Evolutionary conservation across 2,888 invertebrate species (phyloP), one percentile per base, ranked within the genome.

Genomic region (Drosophila algonquin): DNA sequence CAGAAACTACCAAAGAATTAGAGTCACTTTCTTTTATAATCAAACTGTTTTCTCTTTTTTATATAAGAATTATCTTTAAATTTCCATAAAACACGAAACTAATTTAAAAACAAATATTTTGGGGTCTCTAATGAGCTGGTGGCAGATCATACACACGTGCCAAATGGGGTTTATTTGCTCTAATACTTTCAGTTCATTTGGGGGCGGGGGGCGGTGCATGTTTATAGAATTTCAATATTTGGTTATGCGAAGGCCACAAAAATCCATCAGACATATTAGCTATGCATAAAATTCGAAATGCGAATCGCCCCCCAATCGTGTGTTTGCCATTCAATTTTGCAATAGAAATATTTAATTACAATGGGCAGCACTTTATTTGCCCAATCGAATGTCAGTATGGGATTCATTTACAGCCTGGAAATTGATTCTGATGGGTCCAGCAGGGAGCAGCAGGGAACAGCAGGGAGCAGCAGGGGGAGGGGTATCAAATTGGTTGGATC

Each of bases 291-390:
- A 50, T 44, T 50, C 35, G 46, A 5, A 27, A 30, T 21, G 1
- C 21, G 27, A n/a, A n/a, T n/a, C 9, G 18, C 44, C 45, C 32
- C n/a, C 46, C 44, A 50, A 27, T 18, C 46, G 10, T 68, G 10
- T 68, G 55, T 71, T 75, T 73, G 61, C 58, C 52, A 51, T 85
- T 71, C 68, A 75, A 85, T 80, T 88, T 69, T 32, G 51, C 60
- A 54, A 73, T 75, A 63, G 69, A 75, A 84, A 77, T 83, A 87
- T 84, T 81, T 87, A 87, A 84, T 84, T 81, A 74, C 69, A 84
- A 84, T 73, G 60, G 72, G 45, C 64, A 57, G 45, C 64, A 57
- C 58, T 58, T 32, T 85, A 75, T 82, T 82, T 81, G 63, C 75
- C 69, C 69, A 82, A 75, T 77, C 65, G 70, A 69, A 68, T n/a